Evolutionary conservation across 2,797 vertebrate species (phyloP), one percentile per base, ranked within the genome.

Genomic region (Hafferia zeledoni): DNA sequence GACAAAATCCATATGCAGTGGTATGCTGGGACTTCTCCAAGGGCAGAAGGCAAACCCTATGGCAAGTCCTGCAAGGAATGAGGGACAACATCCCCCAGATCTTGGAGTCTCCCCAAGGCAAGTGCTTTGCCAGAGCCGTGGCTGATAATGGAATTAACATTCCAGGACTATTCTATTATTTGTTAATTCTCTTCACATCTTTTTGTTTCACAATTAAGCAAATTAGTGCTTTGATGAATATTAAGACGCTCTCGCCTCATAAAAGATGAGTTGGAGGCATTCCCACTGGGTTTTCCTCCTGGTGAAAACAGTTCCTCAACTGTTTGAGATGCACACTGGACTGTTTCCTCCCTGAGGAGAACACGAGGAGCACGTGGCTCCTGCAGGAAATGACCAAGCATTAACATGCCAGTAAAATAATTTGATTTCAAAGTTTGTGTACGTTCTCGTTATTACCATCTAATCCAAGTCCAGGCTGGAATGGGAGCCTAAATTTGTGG

Each of bases 181-280:
- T 91, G 86, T 82, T 94, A 94, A 96, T 81, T 96, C 95, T 94
- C 88, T 86, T 79, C 89, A 76, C 84, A 92, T 85, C 84, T 88
- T 96, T 95, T 96, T 95, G 90, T 93, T 95, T 94, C 83, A 90
- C 91, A 95, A 95, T 96, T 93, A 96, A 91, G 88, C 89, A 90
- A 94, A 97, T 97, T 92, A 97, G 89, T 5, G 76, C 85, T 95
- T 80, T 84, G 94, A 94, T 94, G 94, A 92, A 96, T 93, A 92
- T 71, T 92, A 94, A 96, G 95, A 49, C 0, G 10, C 85, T 94
- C 81, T 75, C 25, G 63, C 81, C 71, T 95, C 95, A 87, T 85
- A 83, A 61, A 77, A 67, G 94, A 93, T 91, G 93, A 93, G 85
- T 74, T 90, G 87, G 78, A 97, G 87, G 80, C 87, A 79, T 87